phyloP scores from a whole-genome alignment of 2,113 vertebrate species.

The Ptyas mucosa region DNA sequence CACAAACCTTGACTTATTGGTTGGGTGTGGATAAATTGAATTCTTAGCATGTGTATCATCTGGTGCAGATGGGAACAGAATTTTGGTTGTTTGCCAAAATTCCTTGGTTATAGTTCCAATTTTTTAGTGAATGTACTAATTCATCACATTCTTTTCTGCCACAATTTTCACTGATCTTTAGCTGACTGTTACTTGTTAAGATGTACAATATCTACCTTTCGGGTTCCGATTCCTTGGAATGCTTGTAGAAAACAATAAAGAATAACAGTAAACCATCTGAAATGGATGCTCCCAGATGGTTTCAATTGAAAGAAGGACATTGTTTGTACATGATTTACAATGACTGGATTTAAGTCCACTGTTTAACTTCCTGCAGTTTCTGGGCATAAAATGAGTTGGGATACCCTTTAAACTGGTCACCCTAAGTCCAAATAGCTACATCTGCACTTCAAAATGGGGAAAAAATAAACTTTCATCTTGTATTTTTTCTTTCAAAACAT shows the following conservation, averaged over 20 bases:
- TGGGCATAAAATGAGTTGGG: background rate
- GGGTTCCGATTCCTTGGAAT: conserved; percentile 54
- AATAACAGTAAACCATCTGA: conserved; percentile 46
- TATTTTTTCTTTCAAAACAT: conserved; percentile 27
- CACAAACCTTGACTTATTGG: background rate
- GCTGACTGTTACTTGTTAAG: conserved; percentile 28
- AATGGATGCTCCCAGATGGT: conserved; percentile 51
- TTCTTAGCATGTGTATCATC: background rate
- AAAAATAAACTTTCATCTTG: background rate
- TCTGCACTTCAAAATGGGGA: conserved; percentile 6
- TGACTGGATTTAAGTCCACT: conserved; percentile 37
- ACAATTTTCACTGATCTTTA: conserved; percentile 25
- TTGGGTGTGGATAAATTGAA: background rate
- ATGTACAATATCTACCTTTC: conserved; percentile 26
- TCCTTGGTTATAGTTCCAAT: conserved; percentile 23
- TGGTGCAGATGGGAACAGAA: background rate
- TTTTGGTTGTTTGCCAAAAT: background rate
- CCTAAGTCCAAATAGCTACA: conserved; percentile 9
- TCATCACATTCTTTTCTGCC: background rate
- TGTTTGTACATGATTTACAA: conserved; percentile 36
- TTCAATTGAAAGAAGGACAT: conserved; percentile 50
- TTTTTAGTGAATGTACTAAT: background rate
- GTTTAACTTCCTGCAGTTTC: conserved; percentile 35
- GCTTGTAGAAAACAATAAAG: conserved; percentile 41
- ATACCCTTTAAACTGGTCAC: background rate